Base-by-base conservation (phyloP, 2,797 vertebrate species). In the Syndactyla subalaris region DNA sequence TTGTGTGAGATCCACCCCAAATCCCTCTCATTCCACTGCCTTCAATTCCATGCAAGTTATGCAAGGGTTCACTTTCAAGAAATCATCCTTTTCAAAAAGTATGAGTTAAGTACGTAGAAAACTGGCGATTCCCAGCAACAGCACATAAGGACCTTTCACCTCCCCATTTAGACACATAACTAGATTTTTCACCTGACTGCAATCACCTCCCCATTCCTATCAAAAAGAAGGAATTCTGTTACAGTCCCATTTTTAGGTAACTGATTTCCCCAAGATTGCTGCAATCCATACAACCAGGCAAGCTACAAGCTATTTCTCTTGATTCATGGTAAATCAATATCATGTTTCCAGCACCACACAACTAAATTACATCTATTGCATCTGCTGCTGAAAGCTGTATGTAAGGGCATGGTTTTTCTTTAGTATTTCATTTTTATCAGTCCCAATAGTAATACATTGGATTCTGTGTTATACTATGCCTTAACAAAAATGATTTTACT, bases 401-500 rank as follows among this genome's bases (percentile, higher is more conserved):
- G 81, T 73, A 94, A 63, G 91, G 66, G 71, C 85, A 94, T 55
- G 57, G 59, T 24, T 94, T 86, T 95, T 66, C 88, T 85, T 94
- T 73, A 84, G 76, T 81, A 93, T 93, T 94, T 95, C 95, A 93
- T 96, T 96, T 95, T 93, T 94, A 86, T 87, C 90, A 95, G 93
- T 81, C 92, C 96, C 94, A 92, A 6, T 27, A 73, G 92, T 85
- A 67, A 77, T 49, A 76, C 85, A 77, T 12, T 86, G 78, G 49
- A 74, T 89, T 93, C 87, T 84, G 4, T 73, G 78, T 82, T 97
- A 87, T 30, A 89, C 68, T 85, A 96, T 72, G 85, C 93, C 80
- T 88, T 95, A 96, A 96, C 94, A 95, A 85, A 96, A 97, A 96
- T 95, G 23, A 97, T 97, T 97, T 96, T 95, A 96, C 94, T 96